Conservation (phyloP, 2,113 vertebrate genomes). For the Phrynosoma platyrhinos region DNA sequence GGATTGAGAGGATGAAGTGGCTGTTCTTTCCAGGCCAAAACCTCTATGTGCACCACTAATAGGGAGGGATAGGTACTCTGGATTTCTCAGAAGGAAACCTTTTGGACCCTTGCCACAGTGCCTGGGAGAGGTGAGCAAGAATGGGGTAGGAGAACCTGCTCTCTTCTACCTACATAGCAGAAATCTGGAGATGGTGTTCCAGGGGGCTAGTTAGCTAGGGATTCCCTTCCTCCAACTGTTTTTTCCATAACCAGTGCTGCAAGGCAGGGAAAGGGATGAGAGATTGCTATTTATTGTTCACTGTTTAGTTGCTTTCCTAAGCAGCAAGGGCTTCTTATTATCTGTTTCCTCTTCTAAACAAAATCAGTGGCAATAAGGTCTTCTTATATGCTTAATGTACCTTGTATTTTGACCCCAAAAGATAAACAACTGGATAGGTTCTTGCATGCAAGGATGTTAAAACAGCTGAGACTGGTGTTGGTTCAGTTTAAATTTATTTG, state of each 20-base stretch:
- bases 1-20: neutral
- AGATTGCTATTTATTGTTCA: neutral
- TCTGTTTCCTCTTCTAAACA: neutral
- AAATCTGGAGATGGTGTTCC: neutral
- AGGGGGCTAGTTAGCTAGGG: neutral
- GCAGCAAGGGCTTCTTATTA: neutral
- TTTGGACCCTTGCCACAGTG: neutral
- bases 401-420: neutral
- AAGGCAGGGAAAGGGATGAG: neutral
- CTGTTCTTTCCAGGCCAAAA: neutral
- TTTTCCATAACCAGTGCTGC: neutral
- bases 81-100: neutral
- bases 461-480: neutral
- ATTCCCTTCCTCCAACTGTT: neutral
- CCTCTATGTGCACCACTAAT: too few species aligned
- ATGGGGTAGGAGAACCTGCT: neutral
- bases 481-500: neutral
- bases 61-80: neutral
- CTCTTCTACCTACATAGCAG: neutral
- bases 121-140: neutral
- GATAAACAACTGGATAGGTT: neutral
- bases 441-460: neutral
- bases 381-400: neutral
- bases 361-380: neutral
- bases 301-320: neutral